phyloP scores from a whole-genome alignment of 2,113 vertebrate species.

The Pseudolaguvia tuberculata region DNA sequence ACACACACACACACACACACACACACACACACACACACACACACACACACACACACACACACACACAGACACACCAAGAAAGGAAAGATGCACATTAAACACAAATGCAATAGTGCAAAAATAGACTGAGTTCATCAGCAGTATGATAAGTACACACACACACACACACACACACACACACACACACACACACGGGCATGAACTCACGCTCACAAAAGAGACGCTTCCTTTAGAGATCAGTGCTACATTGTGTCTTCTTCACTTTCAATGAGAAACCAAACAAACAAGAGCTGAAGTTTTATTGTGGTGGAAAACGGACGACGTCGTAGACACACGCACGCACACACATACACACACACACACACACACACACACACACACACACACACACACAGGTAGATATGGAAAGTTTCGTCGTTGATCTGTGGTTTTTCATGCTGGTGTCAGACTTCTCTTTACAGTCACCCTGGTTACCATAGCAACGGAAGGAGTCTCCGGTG shows the following conservation, averaged over 20 bases:
- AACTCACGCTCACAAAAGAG: slow-evolving; percentile 6
- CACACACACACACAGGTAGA: background rate
- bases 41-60: slow-evolving; percentile 17
- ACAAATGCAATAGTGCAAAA: background rate
- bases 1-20: no score
- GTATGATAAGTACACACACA: background rate
- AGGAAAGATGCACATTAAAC: background rate
- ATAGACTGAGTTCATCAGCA: background rate
- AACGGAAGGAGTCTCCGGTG: background rate
- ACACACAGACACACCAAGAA: background rate
- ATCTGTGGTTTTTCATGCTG: background rate
- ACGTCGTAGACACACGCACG: no score
- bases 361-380: background rate
- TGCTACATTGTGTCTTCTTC: slow-evolving; percentile 1
- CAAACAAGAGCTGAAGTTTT: background rate
- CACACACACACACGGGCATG: no score
- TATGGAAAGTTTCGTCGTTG: background rate
- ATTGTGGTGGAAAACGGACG: background rate
- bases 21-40: background rate
- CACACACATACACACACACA: background rate
- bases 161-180: slow-evolving; percentile 8
- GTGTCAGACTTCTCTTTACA: background rate
- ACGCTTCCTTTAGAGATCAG: background rate
- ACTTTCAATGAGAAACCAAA: background rate
- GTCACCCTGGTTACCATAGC: background rate